These are phyloP conservation scores for Apeira syringaria DNA, from an alignment of 2,888 invertebrate species.

Conservation along the genomic window DNA sequence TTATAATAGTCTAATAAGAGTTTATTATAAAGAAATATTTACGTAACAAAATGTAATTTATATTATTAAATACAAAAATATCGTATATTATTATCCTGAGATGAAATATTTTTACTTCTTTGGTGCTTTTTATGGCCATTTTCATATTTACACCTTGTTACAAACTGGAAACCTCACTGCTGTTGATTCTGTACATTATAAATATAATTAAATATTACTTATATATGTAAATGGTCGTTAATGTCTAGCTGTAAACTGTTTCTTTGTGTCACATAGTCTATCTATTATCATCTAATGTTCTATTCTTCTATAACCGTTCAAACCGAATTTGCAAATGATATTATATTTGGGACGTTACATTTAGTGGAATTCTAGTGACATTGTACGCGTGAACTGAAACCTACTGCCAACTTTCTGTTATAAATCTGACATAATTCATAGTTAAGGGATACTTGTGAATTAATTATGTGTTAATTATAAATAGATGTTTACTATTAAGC, in stretches of 20 bases:
- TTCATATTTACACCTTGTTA: constrained; percentile 74
- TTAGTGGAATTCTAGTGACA: constrained; percentile 48
- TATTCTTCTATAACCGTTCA: constrained; percentile 44
- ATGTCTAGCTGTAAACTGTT: constrained; percentile 53
- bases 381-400: constrained; percentile 67
- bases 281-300: constrained; percentile 22
- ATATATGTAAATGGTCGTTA: constrained; percentile 23
- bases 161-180: constrained; percentile 58
- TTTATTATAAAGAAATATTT: constrained; percentile 80
- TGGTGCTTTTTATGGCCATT: constrained; percentile 76
- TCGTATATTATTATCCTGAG: constrained; percentile 62
- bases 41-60: constrained; percentile 67
- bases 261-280: constrained; percentile 43
- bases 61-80: constrained; percentile 62
- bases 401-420: constrained; percentile 79
- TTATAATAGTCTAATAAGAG: constrained; percentile 75
- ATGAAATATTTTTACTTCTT: constrained; percentile 59
- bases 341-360: constrained; percentile 54
- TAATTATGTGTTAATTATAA: constrained; percentile 71
- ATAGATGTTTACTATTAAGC: constrained; percentile 71
- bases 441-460: constrained; percentile 72
- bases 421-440: constrained; percentile 48
- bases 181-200: constrained; percentile 49
- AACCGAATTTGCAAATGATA: constrained; percentile 70
- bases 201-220: constrained; percentile 18